phyloP scores from a whole-genome alignment of 2,888 invertebrate genomes.

The Metalampra italica region DNA sequence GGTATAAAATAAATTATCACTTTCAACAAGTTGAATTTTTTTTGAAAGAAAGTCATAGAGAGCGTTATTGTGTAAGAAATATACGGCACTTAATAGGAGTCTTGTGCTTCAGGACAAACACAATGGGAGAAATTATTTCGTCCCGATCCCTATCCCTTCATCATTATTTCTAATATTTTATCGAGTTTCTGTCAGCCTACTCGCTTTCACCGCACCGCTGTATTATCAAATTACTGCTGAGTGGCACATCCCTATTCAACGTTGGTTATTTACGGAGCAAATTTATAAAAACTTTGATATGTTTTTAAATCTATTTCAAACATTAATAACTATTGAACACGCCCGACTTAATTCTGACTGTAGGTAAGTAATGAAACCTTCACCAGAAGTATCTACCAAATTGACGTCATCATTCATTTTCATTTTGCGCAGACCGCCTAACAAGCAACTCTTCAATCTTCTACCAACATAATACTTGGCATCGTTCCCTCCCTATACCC shows the following conservation, averaged over 20 bases:
- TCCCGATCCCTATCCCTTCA: neutral
- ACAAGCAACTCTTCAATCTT: constrained; percentile 54
- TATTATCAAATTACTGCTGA: constrained; percentile 9
- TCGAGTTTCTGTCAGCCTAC: constrained; percentile 4
- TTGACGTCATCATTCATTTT: constrained; percentile 25
- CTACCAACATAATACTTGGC: constrained; percentile 59
- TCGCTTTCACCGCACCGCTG: constrained; percentile 1
- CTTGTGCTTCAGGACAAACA: no score
- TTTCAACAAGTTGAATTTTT: no score
- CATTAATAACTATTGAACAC: no score
- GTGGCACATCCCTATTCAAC: neutral
- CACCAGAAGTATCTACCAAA: constrained; percentile 1
- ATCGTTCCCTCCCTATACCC: constrained; percentile 42
- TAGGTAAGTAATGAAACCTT: neutral
- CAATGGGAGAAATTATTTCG: no score
- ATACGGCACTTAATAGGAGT: no score
- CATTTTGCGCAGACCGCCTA: constrained; percentile 39
- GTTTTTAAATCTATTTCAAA: no score
- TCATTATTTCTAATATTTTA: constrained; percentile 6
- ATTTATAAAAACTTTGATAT: no score
- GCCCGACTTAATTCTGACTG: neutral
- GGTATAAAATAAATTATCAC: no score
- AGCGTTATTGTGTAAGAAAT: no score
- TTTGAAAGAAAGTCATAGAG: no score
- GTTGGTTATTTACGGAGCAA: neutral